phyloP scores from a whole-genome alignment of 2,797 vertebrate species.

The Tangara arthus region DNA sequence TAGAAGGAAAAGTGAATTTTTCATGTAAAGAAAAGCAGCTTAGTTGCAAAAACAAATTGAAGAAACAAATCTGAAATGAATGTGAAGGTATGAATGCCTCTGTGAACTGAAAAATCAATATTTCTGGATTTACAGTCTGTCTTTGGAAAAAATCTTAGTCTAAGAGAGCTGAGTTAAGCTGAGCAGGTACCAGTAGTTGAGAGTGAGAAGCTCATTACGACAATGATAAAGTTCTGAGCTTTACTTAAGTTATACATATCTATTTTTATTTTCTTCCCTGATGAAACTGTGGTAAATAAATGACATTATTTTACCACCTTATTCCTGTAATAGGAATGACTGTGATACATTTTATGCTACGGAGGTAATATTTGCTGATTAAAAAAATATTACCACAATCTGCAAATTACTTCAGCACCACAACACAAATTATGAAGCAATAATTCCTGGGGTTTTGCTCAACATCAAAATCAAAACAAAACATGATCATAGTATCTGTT shows the following conservation, averaged over 20 bases:
- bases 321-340: background rate
- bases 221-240: background rate
- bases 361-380: conserved; percentile 3
- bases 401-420: conserved; percentile 51
- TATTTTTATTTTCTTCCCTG: background rate
- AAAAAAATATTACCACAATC: conserved; percentile 4
- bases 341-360: background rate
- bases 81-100: background rate
- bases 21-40: background rate
- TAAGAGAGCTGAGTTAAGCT: background rate
- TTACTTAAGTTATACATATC: background rate
- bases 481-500: background rate
- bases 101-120: background rate
- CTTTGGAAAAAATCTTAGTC: background rate
- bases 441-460: background rate
- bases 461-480: conserved; percentile 23
- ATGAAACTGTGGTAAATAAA: background rate
- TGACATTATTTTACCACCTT: background rate
- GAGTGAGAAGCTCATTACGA: background rate
- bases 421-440: conserved; percentile 15
- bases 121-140: background rate
- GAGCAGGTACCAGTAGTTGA: background rate
- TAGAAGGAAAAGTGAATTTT: background rate
- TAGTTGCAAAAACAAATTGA: background rate
- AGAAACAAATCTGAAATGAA: background rate